Evolutionary conservation across 2,113 vertebrate species (phyloP).

Genomic region (Dolichotis patagonum): DNA sequence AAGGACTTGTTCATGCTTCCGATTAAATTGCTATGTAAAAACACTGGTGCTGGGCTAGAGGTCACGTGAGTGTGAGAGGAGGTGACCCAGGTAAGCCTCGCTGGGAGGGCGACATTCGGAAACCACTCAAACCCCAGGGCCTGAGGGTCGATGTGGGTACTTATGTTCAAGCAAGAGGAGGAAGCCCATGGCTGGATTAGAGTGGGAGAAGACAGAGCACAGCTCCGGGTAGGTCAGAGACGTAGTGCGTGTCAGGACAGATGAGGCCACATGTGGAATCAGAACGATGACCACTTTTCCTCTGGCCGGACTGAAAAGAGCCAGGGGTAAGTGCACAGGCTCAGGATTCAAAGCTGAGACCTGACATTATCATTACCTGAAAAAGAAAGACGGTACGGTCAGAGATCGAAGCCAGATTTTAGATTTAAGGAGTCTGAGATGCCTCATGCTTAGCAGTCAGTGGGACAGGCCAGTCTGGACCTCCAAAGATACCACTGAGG

Average conservation of each 20-base stretch:
- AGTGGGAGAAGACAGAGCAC: background rate
- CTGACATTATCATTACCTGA: background rate
- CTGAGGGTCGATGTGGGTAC: background rate
- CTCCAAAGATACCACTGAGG: background rate
- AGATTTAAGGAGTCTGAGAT: too few relatives aligned
- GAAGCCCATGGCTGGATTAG: background rate
- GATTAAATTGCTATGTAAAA: constrained; percentile 34
- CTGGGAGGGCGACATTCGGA: background rate
- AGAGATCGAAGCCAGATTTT: background rate
- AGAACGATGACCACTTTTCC: background rate
- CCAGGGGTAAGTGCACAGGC: background rate
- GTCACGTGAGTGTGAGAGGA: constrained; percentile 19
- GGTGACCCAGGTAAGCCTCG: background rate
- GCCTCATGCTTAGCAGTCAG: background rate
- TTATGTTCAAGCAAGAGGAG: background rate
- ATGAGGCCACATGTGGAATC: background rate
- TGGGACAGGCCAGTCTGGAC: background rate
- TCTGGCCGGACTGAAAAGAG: background rate
- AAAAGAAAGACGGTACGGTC: background rate
- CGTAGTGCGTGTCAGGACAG: background rate
- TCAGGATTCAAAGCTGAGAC: background rate
- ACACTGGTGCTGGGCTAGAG: background rate
- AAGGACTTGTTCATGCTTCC: background rate
- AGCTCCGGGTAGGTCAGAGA: background rate
- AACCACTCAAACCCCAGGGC: background rate